Percentiles rank a stretch among this genome's conserved stretches.
Evolutionary conservation across 2,797 vertebrate genomes (phyloP).

Genomic region (Trichosurus vulpecula): DNA sequence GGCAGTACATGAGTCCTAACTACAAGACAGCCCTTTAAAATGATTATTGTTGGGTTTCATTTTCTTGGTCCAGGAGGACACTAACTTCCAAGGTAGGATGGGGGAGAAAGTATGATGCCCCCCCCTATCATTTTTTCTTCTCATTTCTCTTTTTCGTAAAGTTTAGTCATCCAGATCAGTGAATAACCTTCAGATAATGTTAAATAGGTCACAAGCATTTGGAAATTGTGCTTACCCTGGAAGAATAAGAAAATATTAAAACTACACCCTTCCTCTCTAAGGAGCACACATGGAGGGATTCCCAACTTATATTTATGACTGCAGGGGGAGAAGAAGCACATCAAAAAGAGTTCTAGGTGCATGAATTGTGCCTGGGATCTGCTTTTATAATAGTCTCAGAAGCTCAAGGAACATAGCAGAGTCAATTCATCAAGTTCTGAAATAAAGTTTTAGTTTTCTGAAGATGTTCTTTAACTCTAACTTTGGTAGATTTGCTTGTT

Average conservation of each 20-base stretch:
- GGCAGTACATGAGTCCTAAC: not conserved
- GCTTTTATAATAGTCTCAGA: slow-evolving; percentile 56
- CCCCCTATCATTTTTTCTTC: not conserved
- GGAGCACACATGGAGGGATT: not conserved
- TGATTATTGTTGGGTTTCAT: not conserved
- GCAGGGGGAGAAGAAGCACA: slow-evolving; percentile 23
- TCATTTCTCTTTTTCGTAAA: not conserved
- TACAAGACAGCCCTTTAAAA: not conserved
- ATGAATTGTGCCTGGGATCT: slow-evolving; percentile 44
- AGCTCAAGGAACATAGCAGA: slow-evolving; percentile 26
- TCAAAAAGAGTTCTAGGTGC: slow-evolving; percentile 29
- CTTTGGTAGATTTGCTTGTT: not conserved
- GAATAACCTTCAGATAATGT: slow-evolving; percentile 3
- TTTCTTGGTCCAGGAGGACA: not conserved
- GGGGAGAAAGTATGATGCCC: not conserved
- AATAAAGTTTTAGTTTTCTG: not conserved
- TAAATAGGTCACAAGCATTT: slow-evolving; percentile 30
- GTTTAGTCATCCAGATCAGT: not conserved
- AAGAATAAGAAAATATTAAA: slow-evolving; percentile 31
- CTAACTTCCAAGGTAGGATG: not conserved
- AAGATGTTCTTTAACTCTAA: slow-evolving; percentile 26
- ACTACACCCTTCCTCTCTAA: not conserved
- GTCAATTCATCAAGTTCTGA: not conserved
- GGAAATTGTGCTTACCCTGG: slow-evolving; percentile 28
- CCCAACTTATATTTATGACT: slow-evolving; percentile 29